Conservation (phyloP, 2,888 invertebrate genomes). For the Tetragonula carbonaria region DNA sequence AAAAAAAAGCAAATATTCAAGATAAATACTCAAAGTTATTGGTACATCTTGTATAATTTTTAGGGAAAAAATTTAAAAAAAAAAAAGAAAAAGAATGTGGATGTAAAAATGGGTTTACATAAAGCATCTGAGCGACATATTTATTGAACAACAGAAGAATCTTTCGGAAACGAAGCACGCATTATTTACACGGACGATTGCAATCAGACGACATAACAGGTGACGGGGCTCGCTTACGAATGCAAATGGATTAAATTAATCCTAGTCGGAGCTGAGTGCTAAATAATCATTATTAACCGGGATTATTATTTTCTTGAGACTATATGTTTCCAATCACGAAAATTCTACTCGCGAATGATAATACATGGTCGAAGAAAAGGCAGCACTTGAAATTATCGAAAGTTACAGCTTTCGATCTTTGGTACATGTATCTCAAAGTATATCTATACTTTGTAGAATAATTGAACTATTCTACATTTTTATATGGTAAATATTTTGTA, state of each 20-base stretch:
- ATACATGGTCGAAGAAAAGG: constrained; percentile 19
- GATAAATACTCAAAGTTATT: too few species aligned
- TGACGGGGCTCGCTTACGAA: constrained; percentile 38
- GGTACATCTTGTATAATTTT: too few species aligned
- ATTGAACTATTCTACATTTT: not conserved
- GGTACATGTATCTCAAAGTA: too few species aligned
- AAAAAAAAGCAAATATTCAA: too few species aligned
- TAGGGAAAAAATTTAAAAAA: not conserved
- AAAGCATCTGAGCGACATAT: not conserved
- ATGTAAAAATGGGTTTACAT: not conserved
- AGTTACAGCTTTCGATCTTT: not conserved
- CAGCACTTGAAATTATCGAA: constrained; percentile 8
- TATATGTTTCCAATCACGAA: constrained; percentile 27
- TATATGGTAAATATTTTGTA: not conserved
- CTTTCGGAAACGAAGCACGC: constrained; percentile 21
- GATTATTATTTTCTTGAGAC: constrained; percentile 69
- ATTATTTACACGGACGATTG: constrained; percentile 38
- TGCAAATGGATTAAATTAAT: constrained; percentile 72
- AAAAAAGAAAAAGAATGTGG: too few species aligned
- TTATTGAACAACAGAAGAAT: constrained; percentile 14
- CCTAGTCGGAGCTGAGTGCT: constrained; percentile 71
- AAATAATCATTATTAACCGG: constrained; percentile 74
- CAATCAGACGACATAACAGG: constrained; percentile 33
- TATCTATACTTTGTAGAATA: not conserved
- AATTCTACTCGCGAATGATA: constrained; percentile 32